Evolutionary conservation across 1,140 invertebrate species (phyloP), one percentile per base, ranked within the genome.

Genomic region (Stegodyphus dumicola): DNA sequence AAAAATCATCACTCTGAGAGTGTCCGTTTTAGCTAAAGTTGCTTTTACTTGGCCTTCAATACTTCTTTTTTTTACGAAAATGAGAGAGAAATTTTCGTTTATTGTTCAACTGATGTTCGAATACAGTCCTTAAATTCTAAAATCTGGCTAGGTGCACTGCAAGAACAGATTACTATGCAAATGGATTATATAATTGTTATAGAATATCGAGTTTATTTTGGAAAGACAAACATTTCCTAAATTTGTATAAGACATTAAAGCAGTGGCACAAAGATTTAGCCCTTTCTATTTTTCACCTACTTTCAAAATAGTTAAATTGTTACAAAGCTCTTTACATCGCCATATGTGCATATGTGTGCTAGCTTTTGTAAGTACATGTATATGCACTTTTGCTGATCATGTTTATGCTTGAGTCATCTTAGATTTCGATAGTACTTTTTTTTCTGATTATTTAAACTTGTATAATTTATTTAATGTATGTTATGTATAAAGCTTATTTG

Each of bases 151-250:
- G 33, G 33, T 60, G 15, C 56, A 60, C 56, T 60, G 56, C 56
- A 10, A 15, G 5, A 60, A 60, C 9, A 60, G 56, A 60, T 60
- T 60, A 10, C 9, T 60, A 9, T 10, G 56, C 9, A 60, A 60
- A 15, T 10, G 9, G 15, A 10, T 9, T 60, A 15, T 60, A 60
- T 60, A 60, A 60, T 15, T 60, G 56, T 60, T 60, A 60, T 60
- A 60, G 56, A 60, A 33, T 33, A 33, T 60, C 9, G 15, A 60
- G 18, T n/a, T 49, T 71, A 51, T 71, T 9, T 51, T 54, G 74
- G 67, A 80, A 80, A 80, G 77, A 71, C 77, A 80, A 80, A 80
- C 77, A 80, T 80, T 60, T 64, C 56, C 9, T 10, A 60, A 60
- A 33, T 33, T 33, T 33, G 33, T 33, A 33, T 33, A 33, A 33